Conservation (phyloP, 2,797 vertebrate genomes). For the Coilia nasus region DNA sequence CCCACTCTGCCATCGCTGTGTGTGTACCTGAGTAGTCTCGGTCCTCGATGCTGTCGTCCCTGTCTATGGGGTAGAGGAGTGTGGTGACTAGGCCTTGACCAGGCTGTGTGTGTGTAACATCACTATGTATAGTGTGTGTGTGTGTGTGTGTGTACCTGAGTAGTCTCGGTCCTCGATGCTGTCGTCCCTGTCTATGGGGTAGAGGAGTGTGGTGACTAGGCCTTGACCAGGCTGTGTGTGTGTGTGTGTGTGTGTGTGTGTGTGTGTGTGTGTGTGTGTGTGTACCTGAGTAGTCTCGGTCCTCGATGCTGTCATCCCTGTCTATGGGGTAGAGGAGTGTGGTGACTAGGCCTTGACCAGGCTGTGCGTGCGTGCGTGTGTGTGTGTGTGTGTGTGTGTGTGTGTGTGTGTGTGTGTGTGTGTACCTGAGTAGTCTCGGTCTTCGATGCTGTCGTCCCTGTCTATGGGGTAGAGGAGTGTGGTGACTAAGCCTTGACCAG, state of each 20-base stretch:
- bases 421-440: slow-evolving; percentile 91
- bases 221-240: slow-evolving; percentile 83
- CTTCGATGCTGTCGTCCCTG: slow-evolving; percentile 85
- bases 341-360: slow-evolving; percentile 92
- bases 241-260: slow-evolving; percentile 25
- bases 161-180: slow-evolving; percentile 51
- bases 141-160: slow-evolving; percentile 15
- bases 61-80: slow-evolving; percentile 88
- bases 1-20: too few species aligned
- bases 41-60: slow-evolving; percentile 87
- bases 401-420: slow-evolving; percentile 18
- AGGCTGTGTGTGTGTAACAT: slow-evolving; percentile 77
- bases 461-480: slow-evolving; percentile 91
- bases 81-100: slow-evolving; percentile 93
- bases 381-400: slow-evolving; percentile 32
- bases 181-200: slow-evolving; percentile 69
- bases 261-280: slow-evolving; percentile 8
- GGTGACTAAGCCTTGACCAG: slow-evolving; percentile 92
- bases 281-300: slow-evolving; percentile 91
- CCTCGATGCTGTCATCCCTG: slow-evolving; percentile 83
- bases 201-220: slow-evolving; percentile 80
- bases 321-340: slow-evolving; percentile 56
- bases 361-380: slow-evolving; percentile 49
- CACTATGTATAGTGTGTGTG: too few species aligned
- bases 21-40: slow-evolving; percentile 89